Evolutionary conservation across 2,888 invertebrate genomes (phyloP).

Genomic region (Exocentrus adspersus): DNA sequence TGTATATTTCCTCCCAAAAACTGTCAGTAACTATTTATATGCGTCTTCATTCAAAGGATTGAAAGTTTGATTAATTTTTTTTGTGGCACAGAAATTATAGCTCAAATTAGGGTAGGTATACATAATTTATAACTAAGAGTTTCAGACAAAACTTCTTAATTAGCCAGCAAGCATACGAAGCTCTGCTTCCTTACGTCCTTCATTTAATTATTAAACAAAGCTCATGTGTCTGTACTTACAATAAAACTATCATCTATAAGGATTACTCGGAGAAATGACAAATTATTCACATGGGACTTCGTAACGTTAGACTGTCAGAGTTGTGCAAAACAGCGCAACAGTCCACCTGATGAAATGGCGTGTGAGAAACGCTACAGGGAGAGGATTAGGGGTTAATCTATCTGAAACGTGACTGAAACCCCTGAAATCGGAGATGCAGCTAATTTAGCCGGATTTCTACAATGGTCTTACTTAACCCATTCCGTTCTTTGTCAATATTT

Average conservation of each 20-base stretch:
- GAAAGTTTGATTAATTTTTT: too few species aligned
- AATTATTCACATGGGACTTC: constrained; percentile 15
- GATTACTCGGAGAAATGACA: constrained; percentile 21
- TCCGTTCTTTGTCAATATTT: constrained; percentile 26
- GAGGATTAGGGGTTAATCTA: constrained; percentile 23
- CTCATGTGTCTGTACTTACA: not conserved
- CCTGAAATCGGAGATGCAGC: constrained; percentile 26
- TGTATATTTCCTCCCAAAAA: not conserved
- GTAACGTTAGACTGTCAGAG: constrained; percentile 10
- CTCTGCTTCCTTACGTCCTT: too few species aligned
- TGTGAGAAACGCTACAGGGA: constrained; percentile 22
- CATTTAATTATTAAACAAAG: not conserved
- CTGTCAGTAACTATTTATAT: not conserved
- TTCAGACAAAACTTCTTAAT: too few species aligned
- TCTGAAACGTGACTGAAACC: constrained; percentile 28
- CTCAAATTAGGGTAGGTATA: too few species aligned
- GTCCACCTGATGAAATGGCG: constrained; percentile 16
- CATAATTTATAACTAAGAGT: too few species aligned
- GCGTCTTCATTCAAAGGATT: not conserved
- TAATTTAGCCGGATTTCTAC: constrained; percentile 23
- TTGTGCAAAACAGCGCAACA: constrained; percentile 4
- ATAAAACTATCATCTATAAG: constrained; percentile 14
- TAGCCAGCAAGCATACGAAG: too few species aligned
- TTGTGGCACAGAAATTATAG: too few species aligned
- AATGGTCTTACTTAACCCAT: constrained; percentile 23